phyloP scores from a whole-genome alignment of 2,888 invertebrate species.

The Sisyra nigra region DNA sequence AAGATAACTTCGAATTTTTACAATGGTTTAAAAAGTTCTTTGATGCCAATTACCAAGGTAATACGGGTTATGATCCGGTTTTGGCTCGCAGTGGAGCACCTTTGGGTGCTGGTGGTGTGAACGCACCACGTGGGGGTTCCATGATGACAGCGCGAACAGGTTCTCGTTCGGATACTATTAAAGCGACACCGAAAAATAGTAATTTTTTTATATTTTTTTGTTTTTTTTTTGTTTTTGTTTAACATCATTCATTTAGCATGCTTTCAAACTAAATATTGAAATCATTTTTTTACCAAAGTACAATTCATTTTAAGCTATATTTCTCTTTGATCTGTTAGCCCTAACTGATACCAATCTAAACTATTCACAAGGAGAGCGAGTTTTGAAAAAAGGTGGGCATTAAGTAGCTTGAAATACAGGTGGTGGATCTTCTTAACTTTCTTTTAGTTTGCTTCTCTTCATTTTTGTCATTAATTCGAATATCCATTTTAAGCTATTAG shows the following conservation, averaged over 20 bases:
- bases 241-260: neutral
- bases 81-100: constrained; percentile 71
- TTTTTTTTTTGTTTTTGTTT: constrained; percentile 4
- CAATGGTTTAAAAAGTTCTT: constrained; percentile 99
- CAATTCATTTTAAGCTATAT: neutral
- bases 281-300: constrained; percentile 3
- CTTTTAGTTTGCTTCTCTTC: too few relatives aligned
- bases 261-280: constrained; percentile 9
- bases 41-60: constrained; percentile 93
- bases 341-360: too few relatives aligned
- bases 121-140: constrained; percentile 35
- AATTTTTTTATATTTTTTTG: constrained; percentile 5
- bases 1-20: constrained; percentile 99
- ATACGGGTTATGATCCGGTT: constrained; percentile 77
- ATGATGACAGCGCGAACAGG: constrained; percentile 28
- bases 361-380: too few relatives aligned
- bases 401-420: too few relatives aligned
- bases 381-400: too few relatives aligned
- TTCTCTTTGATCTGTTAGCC: neutral
- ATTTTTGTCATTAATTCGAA: too few relatives aligned
- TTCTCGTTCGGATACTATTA: constrained; percentile 25
- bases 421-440: too few relatives aligned
- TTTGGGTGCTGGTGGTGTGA: constrained; percentile 61
- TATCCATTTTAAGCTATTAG: too few relatives aligned
- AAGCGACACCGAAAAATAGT: constrained; percentile 35